Percentiles rank a stretch among this genome's conserved stretches.
Conservation (phyloP, 2,113 vertebrate genomes). For the Lepidothrix coronata region DNA sequence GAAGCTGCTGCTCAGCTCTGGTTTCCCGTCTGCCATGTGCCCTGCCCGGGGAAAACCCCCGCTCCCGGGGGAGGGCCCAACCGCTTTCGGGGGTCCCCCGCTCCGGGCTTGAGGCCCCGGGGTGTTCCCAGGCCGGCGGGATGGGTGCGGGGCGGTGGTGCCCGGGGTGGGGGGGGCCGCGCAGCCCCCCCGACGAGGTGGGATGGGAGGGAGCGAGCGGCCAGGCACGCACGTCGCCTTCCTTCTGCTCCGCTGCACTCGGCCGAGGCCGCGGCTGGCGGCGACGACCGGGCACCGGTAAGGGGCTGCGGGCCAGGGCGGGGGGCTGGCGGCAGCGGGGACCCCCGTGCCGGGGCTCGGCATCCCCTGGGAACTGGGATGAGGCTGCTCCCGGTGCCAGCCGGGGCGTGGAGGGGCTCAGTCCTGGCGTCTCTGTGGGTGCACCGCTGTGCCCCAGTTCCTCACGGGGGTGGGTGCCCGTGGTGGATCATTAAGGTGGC, state of each 20-base stretch:
- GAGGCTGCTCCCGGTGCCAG: neutral
- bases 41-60: neutral
- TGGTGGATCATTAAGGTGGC: neutral
- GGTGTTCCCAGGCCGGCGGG: neutral
- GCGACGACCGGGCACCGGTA: neutral
- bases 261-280: neutral
- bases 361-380: rapidly evolving
- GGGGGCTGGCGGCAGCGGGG: neutral
- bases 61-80: neutral
- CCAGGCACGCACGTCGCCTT: slow-evolving; percentile 53
- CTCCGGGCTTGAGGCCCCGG: neutral
- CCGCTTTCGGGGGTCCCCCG: neutral
- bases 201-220: slow-evolving; percentile 28
- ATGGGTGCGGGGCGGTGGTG: neutral
- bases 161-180: neutral
- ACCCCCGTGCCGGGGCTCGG: neutral
- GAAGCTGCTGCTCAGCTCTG: neutral
- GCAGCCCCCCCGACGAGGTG: neutral
- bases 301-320: neutral
- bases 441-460: neutral
- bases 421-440: neutral
- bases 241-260: slow-evolving; percentile 53
- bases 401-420: neutral
- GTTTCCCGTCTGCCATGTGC: neutral
- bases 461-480: neutral